Evolutionary conservation across 2,797 vertebrate species (phyloP).

Genomic region (Cuniculus paca): DNA sequence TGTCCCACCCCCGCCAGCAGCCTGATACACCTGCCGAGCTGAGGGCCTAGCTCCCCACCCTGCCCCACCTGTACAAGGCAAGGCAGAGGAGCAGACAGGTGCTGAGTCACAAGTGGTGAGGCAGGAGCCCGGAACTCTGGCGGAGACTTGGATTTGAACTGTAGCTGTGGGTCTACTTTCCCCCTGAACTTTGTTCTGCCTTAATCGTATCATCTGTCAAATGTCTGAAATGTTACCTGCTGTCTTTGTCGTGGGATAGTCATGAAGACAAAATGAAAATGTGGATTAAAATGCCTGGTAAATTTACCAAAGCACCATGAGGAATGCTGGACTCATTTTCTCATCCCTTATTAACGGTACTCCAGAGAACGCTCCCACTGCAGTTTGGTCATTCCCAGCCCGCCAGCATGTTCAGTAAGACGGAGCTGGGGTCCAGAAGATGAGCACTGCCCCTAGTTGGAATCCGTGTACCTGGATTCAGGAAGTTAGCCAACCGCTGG

Average conservation of each 20-base stretch:
- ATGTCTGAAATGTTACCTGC: neutral
- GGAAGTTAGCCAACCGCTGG: neutral
- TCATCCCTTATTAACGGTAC: neutral
- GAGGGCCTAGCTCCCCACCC: slow-evolving; percentile 83
- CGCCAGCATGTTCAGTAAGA: neutral
- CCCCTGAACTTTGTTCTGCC: neutral
- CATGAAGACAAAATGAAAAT: neutral
- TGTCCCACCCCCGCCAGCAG: slow-evolving; percentile 94
- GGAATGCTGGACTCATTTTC: neutral
- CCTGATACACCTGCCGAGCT: slow-evolving; percentile 96
- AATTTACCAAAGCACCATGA: neutral
- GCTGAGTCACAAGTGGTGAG: slow-evolving; percentile 83
- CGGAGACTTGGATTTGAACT: neutral
- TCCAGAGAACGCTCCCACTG: neutral
- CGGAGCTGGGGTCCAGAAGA: slow-evolving; percentile 22
- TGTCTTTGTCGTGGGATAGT: neutral
- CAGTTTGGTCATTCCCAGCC: neutral
- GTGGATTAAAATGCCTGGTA: neutral
- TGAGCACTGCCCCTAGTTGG: neutral
- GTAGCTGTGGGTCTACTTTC: neutral
- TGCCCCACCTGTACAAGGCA: fast-evolving
- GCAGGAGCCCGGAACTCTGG: neutral
- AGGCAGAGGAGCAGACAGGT: neutral
- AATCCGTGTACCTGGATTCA: neutral
- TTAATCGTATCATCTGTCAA: slow-evolving; percentile 75